Base-by-base conservation (phyloP, 2,888 invertebrate genomes). In the Drosophila pegasa region DNA sequence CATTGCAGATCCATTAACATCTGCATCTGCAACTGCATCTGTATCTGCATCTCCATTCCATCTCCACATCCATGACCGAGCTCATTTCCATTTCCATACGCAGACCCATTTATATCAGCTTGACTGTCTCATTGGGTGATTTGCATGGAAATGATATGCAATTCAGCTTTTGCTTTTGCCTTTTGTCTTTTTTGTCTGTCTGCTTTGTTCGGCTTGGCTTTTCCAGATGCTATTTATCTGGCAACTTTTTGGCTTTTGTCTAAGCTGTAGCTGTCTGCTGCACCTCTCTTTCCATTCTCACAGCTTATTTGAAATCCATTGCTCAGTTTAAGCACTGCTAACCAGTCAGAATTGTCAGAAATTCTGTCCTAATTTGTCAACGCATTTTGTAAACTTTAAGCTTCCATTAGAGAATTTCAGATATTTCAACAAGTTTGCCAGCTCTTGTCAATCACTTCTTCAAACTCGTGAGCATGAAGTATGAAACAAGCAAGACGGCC, bases 321-420 rank as follows among this genome's bases (percentile, higher is more conserved):
- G 59, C 54, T 65, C 51, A 64, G 27, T 22, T 25, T 57, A 45
- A 40, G 45, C 27, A 55, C 18, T 69, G 35, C 38, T 20, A 47
- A 33, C 18, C 29, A 56, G 10, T 43, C 35, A 8, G 14, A 47
- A 37, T 66, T 83, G 71, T 60, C 71, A 57, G 57, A 43, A 63
- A 3, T 61, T 71, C 56, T 66, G 63, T 64, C 71, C 45, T 38
- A 68, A 71, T 75, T 69, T 69, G 68, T 86, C 80, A 48, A 35
- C 54, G 43, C 22, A 54, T 63, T 67, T 70, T 12, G 7, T n/a
- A 31, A 63, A 41, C 64, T 40, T 18, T 18, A 68, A 61, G 43
- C 66, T 75, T 83, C 67, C 68, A 79, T 80, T 86, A 86, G n/a
- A 83, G 75, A 64, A 65, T 54, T 58, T 61, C 59, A 60, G 40